Conservation (phyloP, 37 sponge, comb jelly and placozoan species). For the Sycon ciliatum region DNA sequence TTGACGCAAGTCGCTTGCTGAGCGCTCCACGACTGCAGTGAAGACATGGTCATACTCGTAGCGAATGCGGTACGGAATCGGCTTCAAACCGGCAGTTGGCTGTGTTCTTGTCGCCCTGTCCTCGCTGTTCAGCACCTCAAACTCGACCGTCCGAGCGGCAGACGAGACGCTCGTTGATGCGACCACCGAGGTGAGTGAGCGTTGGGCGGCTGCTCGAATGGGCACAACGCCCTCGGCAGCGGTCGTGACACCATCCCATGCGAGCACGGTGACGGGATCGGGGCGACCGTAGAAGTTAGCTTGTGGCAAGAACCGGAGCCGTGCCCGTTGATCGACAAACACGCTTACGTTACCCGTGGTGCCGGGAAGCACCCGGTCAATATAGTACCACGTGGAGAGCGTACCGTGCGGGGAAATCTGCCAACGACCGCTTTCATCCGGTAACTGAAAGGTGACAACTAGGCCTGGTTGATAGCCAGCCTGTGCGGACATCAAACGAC, state of each 20-base stretch:
- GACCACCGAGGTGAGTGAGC: not conserved
- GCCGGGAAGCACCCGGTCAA: no score
- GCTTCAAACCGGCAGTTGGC: slow-evolving; percentile 5
- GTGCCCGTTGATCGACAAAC: no score
- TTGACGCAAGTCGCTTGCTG: not conserved
- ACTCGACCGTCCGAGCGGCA: not conserved
- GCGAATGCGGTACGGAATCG: slow-evolving; percentile 47
- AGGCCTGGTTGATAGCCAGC: slow-evolving; percentile 48
- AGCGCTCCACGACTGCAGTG: slow-evolving; percentile 29
- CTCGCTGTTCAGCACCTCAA: slow-evolving; percentile 14
- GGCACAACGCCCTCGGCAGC: not conserved
- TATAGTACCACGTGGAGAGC: slow-evolving; percentile 23
- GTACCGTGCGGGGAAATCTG: slow-evolving; percentile 55
- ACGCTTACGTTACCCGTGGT: no score
- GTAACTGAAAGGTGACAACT: slow-evolving; percentile 24
- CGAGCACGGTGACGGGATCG: slow-evolving; percentile 23
- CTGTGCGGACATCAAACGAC: slow-evolving; percentile 9
- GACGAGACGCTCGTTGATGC: not conserved
- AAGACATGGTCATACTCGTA: slow-evolving; percentile 54
- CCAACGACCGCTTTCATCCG: slow-evolving; percentile 30
- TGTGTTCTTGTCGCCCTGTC: slow-evolving; percentile 31
- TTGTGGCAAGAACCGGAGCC: slow-evolving; percentile 47
- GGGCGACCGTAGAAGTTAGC: slow-evolving; percentile 45
- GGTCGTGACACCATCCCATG: slow-evolving; percentile 59
- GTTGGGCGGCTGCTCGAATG: no score